Base-by-base conservation (phyloP, 2,888 invertebrate species). In the Drosophila crucigera region DNA sequence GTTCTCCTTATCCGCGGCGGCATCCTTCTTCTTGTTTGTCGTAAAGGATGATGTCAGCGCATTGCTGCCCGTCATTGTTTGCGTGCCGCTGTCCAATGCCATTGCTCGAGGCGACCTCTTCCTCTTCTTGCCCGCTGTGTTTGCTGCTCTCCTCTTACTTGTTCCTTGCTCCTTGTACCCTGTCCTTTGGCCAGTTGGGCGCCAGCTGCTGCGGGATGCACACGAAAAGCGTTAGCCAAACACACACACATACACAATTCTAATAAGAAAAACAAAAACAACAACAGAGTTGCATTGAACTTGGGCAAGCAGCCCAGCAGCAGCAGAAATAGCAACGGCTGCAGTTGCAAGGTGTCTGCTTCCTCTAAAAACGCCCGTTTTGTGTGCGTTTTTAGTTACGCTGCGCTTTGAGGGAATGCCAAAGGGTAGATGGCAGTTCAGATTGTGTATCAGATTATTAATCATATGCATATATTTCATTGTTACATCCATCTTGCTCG, bases 41-140 rank as follows among this genome's bases (percentile, higher is more conserved):
- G 91, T 92, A 70, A 92, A 90, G 73, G 92, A 92, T 92, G 92
- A 92, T 91, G 92, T 92, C 91, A 92, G 91, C 85, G 92, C 92
- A 87, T 92, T 91, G 70, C 90, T 90, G 77, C 91, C 92, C 82
- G 91, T 92, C 86, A 91, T 91, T 73, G 84, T 87, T 70, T 92
- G 92, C 72, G 91, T 91, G 71, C 90, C 90, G 85, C 90, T 92
- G 69, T 93, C 92, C 90, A 92, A 78, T 83, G 93, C 91, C 92
- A 92, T 92, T 67, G 66, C 73, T 64, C 61, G 69, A 53, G 67
- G 66, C 69, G 63, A 64, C 43, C 43, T 66, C 65, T 71, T 61
- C 49, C 55, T 58, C 56, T 41, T 58, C 31, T 31, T 30, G 39
- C n/a, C n/a, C 56, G 10, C 30, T 56, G 5, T 19, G 9, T 10